A percentile compares a stretch with the other conserved stretches of the same genome.
Conservation (phyloP, 2,113 vertebrate species). For the Centropus bengalensis region DNA sequence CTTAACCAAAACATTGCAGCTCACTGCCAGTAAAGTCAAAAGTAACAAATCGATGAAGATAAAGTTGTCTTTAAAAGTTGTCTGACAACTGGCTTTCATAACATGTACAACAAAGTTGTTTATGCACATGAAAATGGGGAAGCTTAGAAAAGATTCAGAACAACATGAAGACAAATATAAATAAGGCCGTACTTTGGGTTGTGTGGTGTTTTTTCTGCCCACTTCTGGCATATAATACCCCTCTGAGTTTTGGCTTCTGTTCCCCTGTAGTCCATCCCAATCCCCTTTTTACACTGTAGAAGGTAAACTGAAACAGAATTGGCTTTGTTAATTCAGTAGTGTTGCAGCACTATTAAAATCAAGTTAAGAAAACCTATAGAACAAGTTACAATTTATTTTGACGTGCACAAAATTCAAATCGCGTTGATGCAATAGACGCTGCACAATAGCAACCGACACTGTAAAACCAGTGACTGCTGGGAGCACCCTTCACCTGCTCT, state of each 20-base stretch:
- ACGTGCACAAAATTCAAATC: not conserved
- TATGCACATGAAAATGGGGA: not conserved
- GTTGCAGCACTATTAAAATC: not conserved
- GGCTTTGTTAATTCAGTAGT: not conserved
- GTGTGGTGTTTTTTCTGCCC: constrained; percentile 80
- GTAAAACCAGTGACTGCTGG: not conserved
- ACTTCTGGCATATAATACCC: constrained; percentile 82
- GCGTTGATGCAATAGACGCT: too few relatives aligned
- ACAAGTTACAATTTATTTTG: not conserved
- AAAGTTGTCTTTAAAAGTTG: not conserved
- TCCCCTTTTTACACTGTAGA: constrained; percentile 80
- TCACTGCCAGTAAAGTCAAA: not conserved
- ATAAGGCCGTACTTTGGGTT: constrained; percentile 78
- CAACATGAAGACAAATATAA: not conserved
- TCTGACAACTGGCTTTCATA: not conserved
- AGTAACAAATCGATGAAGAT: not conserved
- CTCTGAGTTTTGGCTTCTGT: constrained; percentile 76
- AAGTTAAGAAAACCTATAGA: not conserved
- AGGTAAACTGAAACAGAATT: constrained; percentile 79
- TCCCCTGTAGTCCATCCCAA: constrained; percentile 87
- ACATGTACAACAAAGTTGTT: not conserved
- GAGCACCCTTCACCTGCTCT: not conserved
- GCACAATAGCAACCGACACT: too few relatives aligned
- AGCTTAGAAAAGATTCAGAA: not conserved
- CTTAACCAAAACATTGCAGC: not conserved